Evolutionary conservation across 2,888 invertebrate genomes (phyloP), one percentile per base, ranked within the genome.

Genomic region (Acanthosepion esculentum): DNA sequence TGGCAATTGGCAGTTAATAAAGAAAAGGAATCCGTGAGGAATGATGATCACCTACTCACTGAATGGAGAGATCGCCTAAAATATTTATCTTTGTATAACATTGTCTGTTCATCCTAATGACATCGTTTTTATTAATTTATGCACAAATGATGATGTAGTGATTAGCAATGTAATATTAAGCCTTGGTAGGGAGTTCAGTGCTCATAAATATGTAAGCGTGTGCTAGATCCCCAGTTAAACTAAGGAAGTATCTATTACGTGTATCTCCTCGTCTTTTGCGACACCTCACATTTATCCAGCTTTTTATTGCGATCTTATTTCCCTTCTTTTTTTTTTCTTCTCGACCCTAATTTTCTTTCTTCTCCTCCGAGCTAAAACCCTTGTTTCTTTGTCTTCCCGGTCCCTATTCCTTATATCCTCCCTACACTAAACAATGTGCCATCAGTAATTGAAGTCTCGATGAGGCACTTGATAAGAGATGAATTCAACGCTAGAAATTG

Each of bases 371-470:
- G 15, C 78, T n/a, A 10, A 41, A n/a, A n/a, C n/a, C 78, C n/a
- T 78, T 78, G n/a, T 78, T 78, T 78, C 12, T 33, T 78, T 8
- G n/a, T 2, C n/a, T 33, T 78, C 15, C 78, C 78, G 15, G 33
- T 15, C n/a, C 33, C 78, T 23, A 5, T 15, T 15, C 12, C n/a
- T 23, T 18, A 4, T 12, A 78, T 33, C 78, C 23, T n/a, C 33
- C n/a, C 78, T n/a, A 12, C 78, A 33, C 33, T n/a, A 78, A 78
- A 78, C 78, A 78, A 78, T n/a, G n/a, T 78, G 78, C 78, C 78
- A 78, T n/a, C 78, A 78, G 78, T 78, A 78, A 78, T 78, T 78
- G 78, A n/a, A 78, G 78, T 78, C 12, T n/a, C n/a, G 78, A 78
- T 78, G 78, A 78, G 78, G 12, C n/a, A 33, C 78, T 78, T n/a